Evolutionary conservation across 2,797 vertebrate genomes (phyloP).

Genomic region (Eurystomus glaucurus): DNA sequence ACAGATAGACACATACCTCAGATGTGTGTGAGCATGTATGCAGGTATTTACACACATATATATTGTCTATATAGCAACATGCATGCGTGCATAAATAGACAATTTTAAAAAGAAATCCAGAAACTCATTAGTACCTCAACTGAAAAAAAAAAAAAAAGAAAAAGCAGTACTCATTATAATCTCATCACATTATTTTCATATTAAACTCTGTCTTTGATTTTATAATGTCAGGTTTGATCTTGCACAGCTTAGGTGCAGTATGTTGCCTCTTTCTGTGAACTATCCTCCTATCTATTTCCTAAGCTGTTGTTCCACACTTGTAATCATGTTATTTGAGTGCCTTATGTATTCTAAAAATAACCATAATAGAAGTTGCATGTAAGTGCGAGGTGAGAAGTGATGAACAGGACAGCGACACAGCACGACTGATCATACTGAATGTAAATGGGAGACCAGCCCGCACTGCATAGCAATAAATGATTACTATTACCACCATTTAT

Average conservation of each 20-base stretch:
- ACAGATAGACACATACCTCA: background rate
- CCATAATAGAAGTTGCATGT: conserved; percentile 67
- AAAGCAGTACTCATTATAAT: background rate
- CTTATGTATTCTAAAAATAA: conserved; percentile 69
- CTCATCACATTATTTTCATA: background rate
- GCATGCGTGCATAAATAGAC: rapidly evolving
- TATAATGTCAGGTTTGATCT: conserved; percentile 49
- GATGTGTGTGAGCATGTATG: background rate
- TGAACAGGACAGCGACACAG: conserved; percentile 49
- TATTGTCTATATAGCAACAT: background rate
- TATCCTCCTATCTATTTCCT: conserved; percentile 58
- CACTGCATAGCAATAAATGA: background rate
- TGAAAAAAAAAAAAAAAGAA: background rate
- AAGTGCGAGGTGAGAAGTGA: conserved; percentile 74
- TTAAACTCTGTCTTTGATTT: conserved; percentile 34
- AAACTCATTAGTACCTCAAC: background rate
- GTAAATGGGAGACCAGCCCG: conserved; percentile 18
- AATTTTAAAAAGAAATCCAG: background rate
- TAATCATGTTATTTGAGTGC: conserved; percentile 73
- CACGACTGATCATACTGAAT: background rate
- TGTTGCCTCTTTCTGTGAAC: conserved; percentile 47
- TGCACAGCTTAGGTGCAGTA: conserved; percentile 35
- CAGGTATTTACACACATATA: background rate
- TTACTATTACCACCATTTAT: conserved; percentile 26
- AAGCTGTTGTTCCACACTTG: conserved; percentile 68